phyloP scores from a whole-genome alignment of 2,113 vertebrate species.

The Pelodiscus sinensis region DNA sequence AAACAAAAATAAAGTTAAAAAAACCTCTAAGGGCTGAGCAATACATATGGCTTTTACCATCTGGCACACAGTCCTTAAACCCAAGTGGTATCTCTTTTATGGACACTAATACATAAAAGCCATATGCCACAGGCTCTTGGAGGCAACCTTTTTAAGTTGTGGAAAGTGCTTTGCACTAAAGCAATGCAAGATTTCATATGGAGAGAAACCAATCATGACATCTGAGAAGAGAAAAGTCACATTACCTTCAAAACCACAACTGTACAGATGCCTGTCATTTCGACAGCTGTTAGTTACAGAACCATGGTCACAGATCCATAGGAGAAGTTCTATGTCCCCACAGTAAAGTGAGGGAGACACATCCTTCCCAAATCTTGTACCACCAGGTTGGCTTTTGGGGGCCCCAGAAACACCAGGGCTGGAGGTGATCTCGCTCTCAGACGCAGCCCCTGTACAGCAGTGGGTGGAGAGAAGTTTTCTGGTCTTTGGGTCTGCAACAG shows the following conservation, averaged over 20 bases:
- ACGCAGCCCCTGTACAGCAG: too few species aligned
- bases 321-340: neutral
- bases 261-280: neutral
- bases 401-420: too few species aligned
- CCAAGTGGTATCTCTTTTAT: conserved; percentile 54
- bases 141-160: conserved; percentile 26
- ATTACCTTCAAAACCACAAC: neutral
- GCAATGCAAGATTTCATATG: neutral
- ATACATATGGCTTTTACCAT: conserved; percentile 65
- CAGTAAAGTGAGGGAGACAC: too few species aligned
- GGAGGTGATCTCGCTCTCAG: too few species aligned
- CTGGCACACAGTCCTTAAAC: conserved; percentile 66
- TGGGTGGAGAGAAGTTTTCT: too few species aligned
- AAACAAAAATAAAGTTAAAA: conserved; percentile 74
- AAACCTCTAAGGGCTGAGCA: conserved; percentile 25
- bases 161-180: conserved; percentile 20
- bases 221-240: neutral
- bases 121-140: conserved; percentile 22
- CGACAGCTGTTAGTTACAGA: neutral
- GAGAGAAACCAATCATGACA: conserved; percentile 16
- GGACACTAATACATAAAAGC: conserved; percentile 50
- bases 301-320: neutral
- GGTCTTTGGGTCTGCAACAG: too few species aligned
- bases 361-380: too few species aligned
- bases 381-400: too few species aligned